These are phyloP conservation scores for Hirtodrosophila duncani DNA, from an alignment of 2,888 invertebrate genomes.

Conservation along the genomic window DNA sequence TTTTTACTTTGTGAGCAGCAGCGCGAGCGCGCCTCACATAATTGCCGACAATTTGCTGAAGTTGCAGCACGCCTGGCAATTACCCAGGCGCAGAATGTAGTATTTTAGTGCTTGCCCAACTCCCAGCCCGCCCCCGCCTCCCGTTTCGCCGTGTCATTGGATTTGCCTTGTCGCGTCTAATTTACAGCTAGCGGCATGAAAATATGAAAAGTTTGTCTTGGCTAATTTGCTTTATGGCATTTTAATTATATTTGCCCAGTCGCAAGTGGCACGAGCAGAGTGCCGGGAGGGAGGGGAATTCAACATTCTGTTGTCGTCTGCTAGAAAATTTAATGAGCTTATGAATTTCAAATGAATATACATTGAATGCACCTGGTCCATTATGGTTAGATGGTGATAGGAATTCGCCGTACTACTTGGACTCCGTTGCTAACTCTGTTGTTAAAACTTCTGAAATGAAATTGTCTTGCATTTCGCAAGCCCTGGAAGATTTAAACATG, in stretches of 20 bases:
- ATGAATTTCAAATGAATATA: slow-evolving; percentile 56
- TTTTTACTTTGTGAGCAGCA: too few relatives aligned
- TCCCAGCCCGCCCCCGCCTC: background rate
- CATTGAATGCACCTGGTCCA: slow-evolving; percentile 20
- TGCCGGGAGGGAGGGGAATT: slow-evolving; percentile 15
- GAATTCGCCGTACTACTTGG: too few relatives aligned
- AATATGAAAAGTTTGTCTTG: slow-evolving; percentile 69
- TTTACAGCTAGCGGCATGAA: slow-evolving; percentile 60
- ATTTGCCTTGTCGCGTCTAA: slow-evolving; percentile 46
- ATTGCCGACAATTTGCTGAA: slow-evolving; percentile 72
- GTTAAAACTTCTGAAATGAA: too few relatives aligned
- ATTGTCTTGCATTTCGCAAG: too few relatives aligned
- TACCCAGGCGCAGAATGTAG: slow-evolving; percentile 63
- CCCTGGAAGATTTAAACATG: too few relatives aligned
- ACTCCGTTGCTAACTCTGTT: too few relatives aligned
- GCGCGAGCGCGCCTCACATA: too few relatives aligned
- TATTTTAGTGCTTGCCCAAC: slow-evolving; percentile 48
- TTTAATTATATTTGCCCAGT: slow-evolving; percentile 65
- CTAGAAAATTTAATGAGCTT: slow-evolving; percentile 68
- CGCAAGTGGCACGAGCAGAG: background rate
- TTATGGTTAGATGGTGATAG: background rate
- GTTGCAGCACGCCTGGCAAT: slow-evolving; percentile 70
- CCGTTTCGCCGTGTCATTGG: background rate
- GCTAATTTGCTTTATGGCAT: slow-evolving; percentile 71
- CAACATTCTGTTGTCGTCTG: slow-evolving; percentile 34